phyloP scores from a whole-genome alignment of 1,140 invertebrate species.

The Samia ricini region DNA sequence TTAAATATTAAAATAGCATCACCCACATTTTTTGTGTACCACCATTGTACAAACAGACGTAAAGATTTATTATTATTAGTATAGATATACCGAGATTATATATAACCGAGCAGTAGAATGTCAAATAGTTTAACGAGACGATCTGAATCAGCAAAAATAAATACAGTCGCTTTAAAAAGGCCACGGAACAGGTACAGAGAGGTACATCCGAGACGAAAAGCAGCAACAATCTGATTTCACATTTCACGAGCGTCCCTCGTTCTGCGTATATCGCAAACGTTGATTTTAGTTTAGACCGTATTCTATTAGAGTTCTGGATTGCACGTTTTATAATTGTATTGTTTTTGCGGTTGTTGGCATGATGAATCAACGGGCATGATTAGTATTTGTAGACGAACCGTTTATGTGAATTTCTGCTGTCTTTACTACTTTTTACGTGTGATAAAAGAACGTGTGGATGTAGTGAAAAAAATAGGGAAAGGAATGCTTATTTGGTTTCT shows the following conservation, averaged over 20 bases:
- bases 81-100: too few relatives aligned
- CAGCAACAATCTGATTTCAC: slow-evolving; percentile 9
- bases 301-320: slow-evolving; percentile 1
- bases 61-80: too few relatives aligned
- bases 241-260: slow-evolving; percentile 10
- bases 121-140: background rate
- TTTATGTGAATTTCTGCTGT: background rate
- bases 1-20: too few relatives aligned
- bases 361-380: background rate
- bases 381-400: background rate
- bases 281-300: slow-evolving; percentile 3
- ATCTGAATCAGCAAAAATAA: background rate
- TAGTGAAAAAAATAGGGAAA: too few relatives aligned
- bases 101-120: too few relatives aligned
- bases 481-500: too few relatives aligned
- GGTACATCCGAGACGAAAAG: slow-evolving; percentile 8
- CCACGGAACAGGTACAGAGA: background rate
- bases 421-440: too few relatives aligned
- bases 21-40: too few relatives aligned
- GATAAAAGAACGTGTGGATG: too few relatives aligned
- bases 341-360: background rate
- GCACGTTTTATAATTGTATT: background rate
- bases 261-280: slow-evolving; percentile 1
- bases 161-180: background rate
- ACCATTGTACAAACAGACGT: too few relatives aligned